These are phyloP conservation scores for Diadromus collaris DNA, from an alignment of 2,888 invertebrate genomes.

Conservation along the genomic window DNA sequence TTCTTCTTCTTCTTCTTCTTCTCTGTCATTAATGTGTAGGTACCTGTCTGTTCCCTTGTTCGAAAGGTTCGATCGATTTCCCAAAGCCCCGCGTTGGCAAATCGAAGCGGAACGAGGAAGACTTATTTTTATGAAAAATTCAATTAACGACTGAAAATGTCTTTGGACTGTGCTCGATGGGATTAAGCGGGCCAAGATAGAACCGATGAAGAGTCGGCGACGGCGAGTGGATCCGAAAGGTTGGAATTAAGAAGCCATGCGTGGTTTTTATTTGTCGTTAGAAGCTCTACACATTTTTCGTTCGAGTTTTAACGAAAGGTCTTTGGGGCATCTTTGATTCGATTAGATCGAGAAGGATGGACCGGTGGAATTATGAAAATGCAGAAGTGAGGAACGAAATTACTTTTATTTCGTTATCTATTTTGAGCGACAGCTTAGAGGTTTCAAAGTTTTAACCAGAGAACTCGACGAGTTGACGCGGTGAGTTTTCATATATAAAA, in stretches of 20 bases:
- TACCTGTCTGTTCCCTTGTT: constrained; percentile 32
- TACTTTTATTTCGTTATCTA: no score
- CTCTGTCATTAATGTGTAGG: not conserved
- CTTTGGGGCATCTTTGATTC: not conserved
- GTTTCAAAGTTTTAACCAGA: constrained; percentile 9
- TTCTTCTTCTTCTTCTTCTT: constrained; percentile 18
- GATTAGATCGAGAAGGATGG: not conserved
- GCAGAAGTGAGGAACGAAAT: not conserved
- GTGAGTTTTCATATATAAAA: no score
- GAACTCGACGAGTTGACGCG: no score
- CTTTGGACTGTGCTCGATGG: not conserved
- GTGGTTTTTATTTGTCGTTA: not conserved
- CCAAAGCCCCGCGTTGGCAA: not conserved
- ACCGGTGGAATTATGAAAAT: not conserved
- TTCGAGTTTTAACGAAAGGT: not conserved
- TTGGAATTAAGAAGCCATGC: not conserved
- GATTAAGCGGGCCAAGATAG: not conserved
- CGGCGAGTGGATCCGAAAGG: not conserved
- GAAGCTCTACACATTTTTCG: constrained; percentile 1
- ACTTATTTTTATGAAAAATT: not conserved
- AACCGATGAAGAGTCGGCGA: not conserved
- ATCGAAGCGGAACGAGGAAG: not conserved
- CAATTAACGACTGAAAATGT: not conserved
- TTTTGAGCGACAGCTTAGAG: not conserved
- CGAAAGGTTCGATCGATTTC: constrained; percentile 6